Percentiles rank a stretch among this genome's conserved stretches.
Evolutionary conservation across 30 jellyfish, hydroid and myxozoan species (phyloP).

Genomic region (Pelagia noctiluca): DNA sequence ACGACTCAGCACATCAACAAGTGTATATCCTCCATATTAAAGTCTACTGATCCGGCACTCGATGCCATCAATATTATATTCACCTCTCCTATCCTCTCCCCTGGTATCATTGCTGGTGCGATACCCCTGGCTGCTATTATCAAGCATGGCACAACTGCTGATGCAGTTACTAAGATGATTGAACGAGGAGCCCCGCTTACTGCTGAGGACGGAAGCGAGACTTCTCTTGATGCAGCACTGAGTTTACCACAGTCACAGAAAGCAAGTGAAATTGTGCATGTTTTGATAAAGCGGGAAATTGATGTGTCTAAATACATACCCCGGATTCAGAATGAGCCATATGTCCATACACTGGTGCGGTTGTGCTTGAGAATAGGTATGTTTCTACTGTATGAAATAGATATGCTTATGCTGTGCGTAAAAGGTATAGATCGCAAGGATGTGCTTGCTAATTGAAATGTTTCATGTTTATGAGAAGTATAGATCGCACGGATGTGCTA

Average conservation of each 20-base stretch:
- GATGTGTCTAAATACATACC: slow-evolving; percentile 23
- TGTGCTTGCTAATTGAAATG: neutral
- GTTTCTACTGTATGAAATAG: neutral
- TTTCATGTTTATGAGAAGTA: too few species aligned
- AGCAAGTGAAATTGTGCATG: neutral
- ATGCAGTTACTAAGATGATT: neutral
- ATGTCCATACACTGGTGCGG: slow-evolving; percentile 11
- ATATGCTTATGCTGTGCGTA: neutral
- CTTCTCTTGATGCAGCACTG: slow-evolving; percentile 12
- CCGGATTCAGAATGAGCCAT: slow-evolving; percentile 1
- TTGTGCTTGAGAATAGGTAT: neutral
- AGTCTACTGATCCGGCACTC: neutral
- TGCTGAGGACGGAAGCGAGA: neutral
- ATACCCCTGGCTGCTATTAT: neutral
- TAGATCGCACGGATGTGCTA: slow-evolving; percentile 12
- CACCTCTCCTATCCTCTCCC: neutral
- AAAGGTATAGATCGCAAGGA: neutral
- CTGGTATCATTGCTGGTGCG: neutral
- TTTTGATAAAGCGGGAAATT: slow-evolving; percentile 4
- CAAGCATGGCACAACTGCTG: neutral
- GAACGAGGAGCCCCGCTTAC: neutral
- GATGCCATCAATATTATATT: neutral
- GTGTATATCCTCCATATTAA: neutral
- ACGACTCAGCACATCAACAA: neutral
- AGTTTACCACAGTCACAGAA: neutral